A percentile compares a stretch with the other conserved stretches of the same genome.
Conservation (phyloP, 1,140 invertebrate species). For the Scaptodrosophila lebanonensis region DNA sequence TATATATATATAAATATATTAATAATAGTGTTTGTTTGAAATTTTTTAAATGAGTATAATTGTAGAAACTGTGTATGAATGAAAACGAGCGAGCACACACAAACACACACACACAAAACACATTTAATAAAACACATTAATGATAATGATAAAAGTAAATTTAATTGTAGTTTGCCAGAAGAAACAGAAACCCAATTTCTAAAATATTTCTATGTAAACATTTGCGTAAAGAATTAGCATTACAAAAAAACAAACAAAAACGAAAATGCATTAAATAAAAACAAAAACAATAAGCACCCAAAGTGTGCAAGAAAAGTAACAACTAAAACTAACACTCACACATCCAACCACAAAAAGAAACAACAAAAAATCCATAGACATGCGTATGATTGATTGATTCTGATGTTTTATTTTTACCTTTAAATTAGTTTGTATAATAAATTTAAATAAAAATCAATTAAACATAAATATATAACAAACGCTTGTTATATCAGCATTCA, state of each 20-base stretch:
- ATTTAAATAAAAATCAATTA: constrained; percentile 75
- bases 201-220: constrained; percentile 55
- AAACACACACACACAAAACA: constrained; percentile 18
- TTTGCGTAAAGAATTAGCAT: constrained; percentile 55
- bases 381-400: constrained; percentile 64
- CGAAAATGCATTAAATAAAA: constrained; percentile 32
- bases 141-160: constrained; percentile 26
- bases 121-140: constrained; percentile 15
- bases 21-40: constrained; percentile 63
- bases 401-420: constrained; percentile 72
- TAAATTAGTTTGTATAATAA: constrained; percentile 72
- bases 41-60: constrained; percentile 63
- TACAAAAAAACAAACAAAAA: constrained; percentile 34
- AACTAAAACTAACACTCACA: constrained; percentile 16
- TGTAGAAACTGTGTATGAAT: constrained; percentile 71
- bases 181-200: constrained; percentile 21
- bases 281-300: constrained; percentile 19
- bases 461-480: constrained; percentile 44
- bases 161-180: constrained; percentile 36
- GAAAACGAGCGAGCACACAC: constrained; percentile 34
- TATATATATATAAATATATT: constrained; percentile 46
- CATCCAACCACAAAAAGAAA: constrained; percentile 18
- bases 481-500: constrained; percentile 15
- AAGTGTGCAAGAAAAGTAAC: constrained; percentile 19
- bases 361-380: constrained; percentile 48